Evolutionary conservation across 2,797 vertebrate species (phyloP).

Genomic region (Myotis findleyi): DNA sequence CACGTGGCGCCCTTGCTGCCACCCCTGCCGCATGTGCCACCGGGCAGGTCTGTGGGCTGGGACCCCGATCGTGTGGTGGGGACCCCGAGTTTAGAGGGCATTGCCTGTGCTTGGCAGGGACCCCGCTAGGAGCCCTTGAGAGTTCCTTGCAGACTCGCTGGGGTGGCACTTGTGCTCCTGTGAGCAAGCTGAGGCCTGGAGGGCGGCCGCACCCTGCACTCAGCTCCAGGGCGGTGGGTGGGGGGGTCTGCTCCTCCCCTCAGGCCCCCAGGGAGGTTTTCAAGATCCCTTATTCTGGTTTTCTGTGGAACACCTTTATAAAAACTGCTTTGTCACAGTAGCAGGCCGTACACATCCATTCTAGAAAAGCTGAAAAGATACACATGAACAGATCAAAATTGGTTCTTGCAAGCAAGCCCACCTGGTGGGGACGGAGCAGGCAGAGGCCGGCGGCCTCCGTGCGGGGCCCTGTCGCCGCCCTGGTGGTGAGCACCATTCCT

Average conservation of each 20-base stretch:
- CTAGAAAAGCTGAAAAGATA: neutral
- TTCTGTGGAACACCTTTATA: neutral
- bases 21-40: too few relatives aligned
- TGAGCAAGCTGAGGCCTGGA: fast-evolving
- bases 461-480: neutral
- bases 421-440: neutral
- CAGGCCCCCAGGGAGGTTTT: neutral
- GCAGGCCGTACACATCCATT: neutral
- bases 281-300: neutral
- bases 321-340: neutral
- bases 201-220: fast-evolving
- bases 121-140: fast-evolving
- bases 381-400: neutral
- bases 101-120: neutral
- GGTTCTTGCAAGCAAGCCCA: neutral
- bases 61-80: too few relatives aligned
- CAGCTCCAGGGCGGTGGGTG: too few relatives aligned
- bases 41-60: too few relatives aligned
- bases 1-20: fast-evolving
- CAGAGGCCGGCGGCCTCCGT: neutral
- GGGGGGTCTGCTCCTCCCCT: neutral
- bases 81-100: too few relatives aligned
- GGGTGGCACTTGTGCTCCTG: fast-evolving
- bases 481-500: neutral
- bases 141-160: too few relatives aligned